phyloP scores from a whole-genome alignment of 1,140 invertebrate species.

The Penaeus indicus region DNA sequence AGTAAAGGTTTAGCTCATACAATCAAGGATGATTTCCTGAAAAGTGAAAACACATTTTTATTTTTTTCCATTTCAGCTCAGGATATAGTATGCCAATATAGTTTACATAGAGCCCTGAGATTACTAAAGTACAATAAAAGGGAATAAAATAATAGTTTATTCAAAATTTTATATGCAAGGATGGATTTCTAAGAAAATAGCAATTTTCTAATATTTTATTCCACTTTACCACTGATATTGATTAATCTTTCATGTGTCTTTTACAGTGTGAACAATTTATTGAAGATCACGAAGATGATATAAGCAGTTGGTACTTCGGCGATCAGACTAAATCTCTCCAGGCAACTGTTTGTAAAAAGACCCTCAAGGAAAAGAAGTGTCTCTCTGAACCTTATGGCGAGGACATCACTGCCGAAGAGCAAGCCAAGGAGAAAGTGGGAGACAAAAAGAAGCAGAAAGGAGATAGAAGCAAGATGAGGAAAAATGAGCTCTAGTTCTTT shows the following conservation, averaged over 20 bases:
- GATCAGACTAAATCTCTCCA: conserved; percentile 68
- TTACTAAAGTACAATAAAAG: no score
- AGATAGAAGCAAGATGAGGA: background rate
- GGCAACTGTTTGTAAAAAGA: conserved; percentile 38
- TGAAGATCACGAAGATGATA: conserved; percentile 73
- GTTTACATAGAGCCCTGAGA: no score
- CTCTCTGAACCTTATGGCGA: conserved; percentile 62
- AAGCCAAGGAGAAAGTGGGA: background rate
- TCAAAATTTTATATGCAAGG: no score
- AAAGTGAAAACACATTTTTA: no score
- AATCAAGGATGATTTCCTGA: no score
- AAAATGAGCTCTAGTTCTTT: background rate
- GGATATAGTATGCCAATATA: no score
- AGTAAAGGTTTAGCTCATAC: no score
- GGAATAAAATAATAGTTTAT: no score
- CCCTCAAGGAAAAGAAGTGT: conserved; percentile 46
- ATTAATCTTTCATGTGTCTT: background rate
- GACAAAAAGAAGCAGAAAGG: background rate
- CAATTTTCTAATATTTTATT: background rate
- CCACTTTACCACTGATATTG: background rate
- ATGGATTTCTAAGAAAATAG: background rate
- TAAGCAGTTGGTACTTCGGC: conserved; percentile 75
- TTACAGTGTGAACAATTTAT: conserved; percentile 73
- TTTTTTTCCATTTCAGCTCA: no score
- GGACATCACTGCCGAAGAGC: conserved; percentile 33